Evolutionary conservation across 2,888 invertebrate genomes (phyloP), one percentile per base, ranked within the genome.

Genomic region (Drosophila algonquin): DNA sequence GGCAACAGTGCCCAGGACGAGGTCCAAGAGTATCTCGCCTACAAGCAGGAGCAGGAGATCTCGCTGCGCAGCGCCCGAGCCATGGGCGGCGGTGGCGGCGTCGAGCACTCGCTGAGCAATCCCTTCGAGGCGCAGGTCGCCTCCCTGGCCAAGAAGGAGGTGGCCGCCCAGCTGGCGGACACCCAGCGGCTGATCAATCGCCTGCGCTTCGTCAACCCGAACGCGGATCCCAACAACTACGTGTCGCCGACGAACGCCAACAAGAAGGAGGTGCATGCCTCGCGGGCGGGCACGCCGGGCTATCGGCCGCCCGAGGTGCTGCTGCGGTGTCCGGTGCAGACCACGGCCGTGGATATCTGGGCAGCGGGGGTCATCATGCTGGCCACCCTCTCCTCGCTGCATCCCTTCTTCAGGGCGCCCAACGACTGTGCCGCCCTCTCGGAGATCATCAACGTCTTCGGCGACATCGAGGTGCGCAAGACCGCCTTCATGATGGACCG

Each of bases 301-400:
- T 98, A 96, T 92, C 94, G 98, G 30, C 96, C 98, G 61, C 97
- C 97, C 0, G 98, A 97, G 93, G 96, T 97, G 78, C 92, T 97
- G 76, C 93, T 98, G 46, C 96, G 97, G 91, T 94, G 94, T 91
- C 93, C 94, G 6, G 93, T 94, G 58, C 98, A 98, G 93, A 95
- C 95, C 40, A 95, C 96, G 81, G 96, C 96, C 71, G 96, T 98
- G 76, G 98, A 98, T 93, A 94, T 97, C 87, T 98, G 98, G 98
- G 96, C 98, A 58, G 94, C 95, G 48, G 98, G 98, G 60, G 95
- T 98, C 54, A 97, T 98, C 82, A 94, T 98, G 90, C 93, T 96
- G 2, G 95, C 95, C 50, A 93, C 97, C 79, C 93, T 98, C 45
- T 95, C 96, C 84, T 95, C 95, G 50, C 94, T 96, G 40, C 97